phyloP scores from a whole-genome alignment of 2,797 vertebrate genomes.

The Lutjanus campechanus region DNA sequence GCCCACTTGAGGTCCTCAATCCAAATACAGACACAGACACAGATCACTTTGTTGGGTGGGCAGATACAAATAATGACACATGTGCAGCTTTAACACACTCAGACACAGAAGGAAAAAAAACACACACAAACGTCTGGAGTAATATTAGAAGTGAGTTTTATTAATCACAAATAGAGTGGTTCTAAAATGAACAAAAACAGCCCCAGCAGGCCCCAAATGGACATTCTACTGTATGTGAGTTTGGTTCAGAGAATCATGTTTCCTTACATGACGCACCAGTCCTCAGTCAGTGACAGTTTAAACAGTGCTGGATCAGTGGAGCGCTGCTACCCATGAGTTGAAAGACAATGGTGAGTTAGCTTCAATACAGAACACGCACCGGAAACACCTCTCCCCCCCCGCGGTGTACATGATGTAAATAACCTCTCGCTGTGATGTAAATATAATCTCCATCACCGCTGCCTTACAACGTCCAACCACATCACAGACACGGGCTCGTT shows the following conservation, averaged over 20 bases:
- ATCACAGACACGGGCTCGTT: slow-evolving; percentile 7
- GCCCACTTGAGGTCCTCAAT: too few species aligned
- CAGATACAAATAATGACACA: too few species aligned
- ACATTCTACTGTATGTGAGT: slow-evolving; percentile 65
- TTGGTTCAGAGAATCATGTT: slow-evolving; percentile 53
- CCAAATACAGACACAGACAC: too few species aligned
- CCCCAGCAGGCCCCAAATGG: slow-evolving; percentile 65
- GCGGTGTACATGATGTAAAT: too few species aligned
- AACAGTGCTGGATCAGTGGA: slow-evolving; percentile 18
- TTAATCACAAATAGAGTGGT: slow-evolving; percentile 86
- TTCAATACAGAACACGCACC: slow-evolving; percentile 23
- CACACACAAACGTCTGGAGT: slow-evolving; percentile 29
- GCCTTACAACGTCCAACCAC: not conserved
- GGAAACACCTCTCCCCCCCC: not conserved
- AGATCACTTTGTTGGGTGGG: too few species aligned
- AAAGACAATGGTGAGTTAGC: slow-evolving; percentile 50
- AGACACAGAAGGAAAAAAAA: not conserved
- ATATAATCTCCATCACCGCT: slow-evolving; percentile 23
- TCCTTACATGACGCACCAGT: slow-evolving; percentile 24
- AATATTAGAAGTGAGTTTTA: slow-evolving; percentile 87
- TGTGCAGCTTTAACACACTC: not conserved
- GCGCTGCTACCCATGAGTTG: slow-evolving; percentile 22
- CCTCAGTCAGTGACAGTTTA: slow-evolving; percentile 6
- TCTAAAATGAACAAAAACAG: slow-evolving; percentile 79
- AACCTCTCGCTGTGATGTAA: slow-evolving; percentile 11